A percentile compares a stretch with the other conserved stretches of the same genome.
These are phyloP conservation scores for Zaprionus camerounensis DNA, from an alignment of 1,140 invertebrate species.

Conservation along the genomic window DNA sequence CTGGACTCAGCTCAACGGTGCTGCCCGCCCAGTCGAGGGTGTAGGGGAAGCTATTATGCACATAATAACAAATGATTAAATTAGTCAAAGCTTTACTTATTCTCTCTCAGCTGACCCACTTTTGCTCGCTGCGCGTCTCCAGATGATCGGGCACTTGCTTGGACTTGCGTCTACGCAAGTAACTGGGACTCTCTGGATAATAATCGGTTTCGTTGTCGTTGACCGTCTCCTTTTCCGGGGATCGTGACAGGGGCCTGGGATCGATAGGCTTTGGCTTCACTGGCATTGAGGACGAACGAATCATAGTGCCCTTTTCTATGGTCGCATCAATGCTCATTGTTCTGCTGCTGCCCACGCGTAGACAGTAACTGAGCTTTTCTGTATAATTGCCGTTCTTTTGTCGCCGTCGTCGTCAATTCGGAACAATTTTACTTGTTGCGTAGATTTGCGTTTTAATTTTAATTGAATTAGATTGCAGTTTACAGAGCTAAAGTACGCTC, in stretches of 20 bases:
- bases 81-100: constrained; percentile 1
- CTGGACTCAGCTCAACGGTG: constrained; percentile 72
- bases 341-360: constrained; percentile 50
- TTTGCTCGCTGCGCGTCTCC: constrained; percentile 76
- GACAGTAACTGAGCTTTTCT: constrained; percentile 43
- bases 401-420: constrained; percentile 35
- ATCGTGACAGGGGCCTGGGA: constrained; percentile 65
- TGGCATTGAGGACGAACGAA: constrained; percentile 79
- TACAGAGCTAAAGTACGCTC: constrained; percentile 32
- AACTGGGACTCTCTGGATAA: constrained; percentile 77
- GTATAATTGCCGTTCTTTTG: constrained; percentile 57
- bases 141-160: constrained; percentile 51
- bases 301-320: constrained; percentile 56
- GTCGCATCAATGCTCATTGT: constrained; percentile 51
- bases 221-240: constrained; percentile 75
- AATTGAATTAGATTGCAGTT: constrained; percentile 75
- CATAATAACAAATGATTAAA: constrained; percentile 5
- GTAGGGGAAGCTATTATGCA: constrained; percentile 62
- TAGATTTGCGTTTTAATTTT: constrained; percentile 81
- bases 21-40: constrained; percentile 78
- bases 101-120: constrained; percentile 55
- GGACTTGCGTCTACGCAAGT: constrained; percentile 58
- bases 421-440: constrained; percentile 67
- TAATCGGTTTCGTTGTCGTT: constrained; percentile 68
- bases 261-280: constrained; percentile 75